These are phyloP conservation scores for Eucidaris tribuloides DNA, from an alignment of 35 echinoderm and acorn worm species.

Conservation along the genomic window DNA sequence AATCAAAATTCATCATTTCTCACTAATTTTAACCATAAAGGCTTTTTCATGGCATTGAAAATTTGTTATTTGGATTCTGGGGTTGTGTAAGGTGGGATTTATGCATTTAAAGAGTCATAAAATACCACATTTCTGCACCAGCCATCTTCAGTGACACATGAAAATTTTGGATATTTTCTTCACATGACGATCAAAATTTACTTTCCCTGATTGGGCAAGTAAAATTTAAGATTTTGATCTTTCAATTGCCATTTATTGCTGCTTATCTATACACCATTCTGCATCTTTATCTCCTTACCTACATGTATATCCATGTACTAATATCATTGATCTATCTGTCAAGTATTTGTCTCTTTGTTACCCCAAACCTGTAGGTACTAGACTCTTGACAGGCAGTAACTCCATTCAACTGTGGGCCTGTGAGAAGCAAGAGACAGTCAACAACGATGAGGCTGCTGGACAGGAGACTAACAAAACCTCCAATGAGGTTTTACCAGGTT, in stretches of 20 bases:
- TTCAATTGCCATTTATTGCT: background rate
- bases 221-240: background rate
- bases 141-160: no score
- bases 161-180: no score
- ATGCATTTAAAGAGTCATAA: no score
- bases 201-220: background rate
- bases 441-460: background rate
- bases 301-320: no score
- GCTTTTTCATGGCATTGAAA: no score
- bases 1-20: no score
- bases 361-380: conserved; percentile 41
- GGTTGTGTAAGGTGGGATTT: no score
- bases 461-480: background rate
- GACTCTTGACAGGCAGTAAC: conserved; percentile 88
- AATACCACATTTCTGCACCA: no score
- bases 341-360: background rate
- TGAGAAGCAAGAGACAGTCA: conserved; percentile 2
- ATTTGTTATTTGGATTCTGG: no score
- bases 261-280: background rate
- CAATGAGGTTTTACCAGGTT: background rate
- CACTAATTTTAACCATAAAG: no score
- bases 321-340: background rate
- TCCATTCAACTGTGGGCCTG: conserved; percentile 97
- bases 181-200: background rate
- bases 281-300: no score